Evolutionary conservation across 2,797 vertebrate genomes (phyloP).

Genomic region (Tokudaia tokunoshimensis): DNA sequence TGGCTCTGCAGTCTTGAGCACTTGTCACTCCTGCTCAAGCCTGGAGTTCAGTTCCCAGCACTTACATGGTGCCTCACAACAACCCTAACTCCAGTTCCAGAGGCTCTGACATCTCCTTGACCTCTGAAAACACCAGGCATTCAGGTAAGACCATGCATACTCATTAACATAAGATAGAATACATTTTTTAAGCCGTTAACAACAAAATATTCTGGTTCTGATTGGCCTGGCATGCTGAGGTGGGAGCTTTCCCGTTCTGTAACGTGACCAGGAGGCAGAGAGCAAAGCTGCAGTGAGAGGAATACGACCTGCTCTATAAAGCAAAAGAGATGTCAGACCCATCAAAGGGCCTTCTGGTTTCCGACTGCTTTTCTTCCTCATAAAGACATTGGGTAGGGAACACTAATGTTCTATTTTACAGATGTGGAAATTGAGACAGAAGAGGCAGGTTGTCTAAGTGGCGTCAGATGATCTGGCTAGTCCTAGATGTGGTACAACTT

Average conservation of each 20-base stretch:
- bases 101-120: not conserved
- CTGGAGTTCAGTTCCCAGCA: not conserved
- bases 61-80: not conserved
- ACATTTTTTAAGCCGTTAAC: not conserved
- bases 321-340: not conserved
- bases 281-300: not conserved
- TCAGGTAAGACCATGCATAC: not conserved
- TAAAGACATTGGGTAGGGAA: not conserved
- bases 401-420: not conserved
- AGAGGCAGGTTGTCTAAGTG: not conserved
- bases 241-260: not conserved
- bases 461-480: not conserved
- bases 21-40: not conserved
- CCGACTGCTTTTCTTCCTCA: conserved; percentile 8
- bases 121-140: not conserved
- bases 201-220: conserved; percentile 44
- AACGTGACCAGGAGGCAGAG: not conserved
- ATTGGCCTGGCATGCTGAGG: not conserved
- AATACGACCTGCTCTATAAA: not conserved
- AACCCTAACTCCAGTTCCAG: not conserved
- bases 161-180: not conserved
- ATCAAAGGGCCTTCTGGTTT: not conserved
- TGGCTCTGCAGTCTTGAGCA: not conserved
- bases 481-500: not conserved
- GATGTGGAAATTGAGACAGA: not conserved